Evolutionary conservation across 2,797 vertebrate genomes (phyloP).

Genomic region (Steatocranus sp.): DNA sequence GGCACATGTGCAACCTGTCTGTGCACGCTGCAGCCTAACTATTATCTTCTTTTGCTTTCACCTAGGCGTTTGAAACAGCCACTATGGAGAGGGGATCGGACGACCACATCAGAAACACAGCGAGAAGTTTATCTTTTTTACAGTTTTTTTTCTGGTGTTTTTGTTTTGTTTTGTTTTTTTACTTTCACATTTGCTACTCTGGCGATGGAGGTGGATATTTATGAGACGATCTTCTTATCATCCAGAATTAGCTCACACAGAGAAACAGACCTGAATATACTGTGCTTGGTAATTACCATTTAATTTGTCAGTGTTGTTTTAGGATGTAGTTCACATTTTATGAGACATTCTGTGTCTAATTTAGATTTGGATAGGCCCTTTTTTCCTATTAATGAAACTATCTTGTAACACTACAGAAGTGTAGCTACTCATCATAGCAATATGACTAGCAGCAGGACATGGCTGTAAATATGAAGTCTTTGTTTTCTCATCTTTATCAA

Average conservation of each 20-base stretch:
- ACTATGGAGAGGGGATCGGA: not conserved
- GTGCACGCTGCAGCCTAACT: not conserved
- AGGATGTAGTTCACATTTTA: slow-evolving; percentile 1
- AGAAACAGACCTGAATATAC: slow-evolving; percentile 13
- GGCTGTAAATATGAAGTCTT: slow-evolving; percentile 60
- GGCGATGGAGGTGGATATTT: slow-evolving; percentile 36
- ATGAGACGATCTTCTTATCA: slow-evolving; percentile 24
- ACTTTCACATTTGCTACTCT: slow-evolving; percentile 18
- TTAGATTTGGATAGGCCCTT: slow-evolving; percentile 34
- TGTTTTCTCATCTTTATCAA: slow-evolving; percentile 55
- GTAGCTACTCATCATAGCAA: slow-evolving; percentile 1
- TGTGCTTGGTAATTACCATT: slow-evolving; percentile 19
- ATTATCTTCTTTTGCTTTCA: slow-evolving; percentile 15
- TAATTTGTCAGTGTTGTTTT: slow-evolving; percentile 21
- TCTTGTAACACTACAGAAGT: slow-evolving; percentile 14
- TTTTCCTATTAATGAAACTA: slow-evolving; percentile 31
- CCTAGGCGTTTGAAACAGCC: slow-evolving; percentile 49
- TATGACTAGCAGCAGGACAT: not conserved
- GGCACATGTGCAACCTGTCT: not conserved
- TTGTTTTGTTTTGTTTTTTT: not conserved
- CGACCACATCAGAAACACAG: slow-evolving; percentile 2
- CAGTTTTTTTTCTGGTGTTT: not conserved
- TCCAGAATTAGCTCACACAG: slow-evolving; percentile 22
- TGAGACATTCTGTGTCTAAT: slow-evolving; percentile 34
- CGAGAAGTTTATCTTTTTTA: not conserved